Conservation (phyloP, 2,113 vertebrate genomes). For the Electrona antarctica region DNA sequence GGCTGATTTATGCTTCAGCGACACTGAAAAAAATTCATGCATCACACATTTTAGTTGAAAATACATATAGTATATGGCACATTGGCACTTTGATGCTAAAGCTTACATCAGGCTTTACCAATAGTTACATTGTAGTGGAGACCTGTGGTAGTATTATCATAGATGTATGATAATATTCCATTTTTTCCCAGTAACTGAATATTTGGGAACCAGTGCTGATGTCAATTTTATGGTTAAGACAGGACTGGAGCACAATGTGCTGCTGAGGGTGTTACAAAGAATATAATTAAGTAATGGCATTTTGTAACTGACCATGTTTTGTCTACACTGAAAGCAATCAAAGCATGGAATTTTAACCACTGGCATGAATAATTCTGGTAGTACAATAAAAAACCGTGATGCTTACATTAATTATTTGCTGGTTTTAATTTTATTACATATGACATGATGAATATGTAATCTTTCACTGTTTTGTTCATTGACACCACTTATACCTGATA, state of each 20-base stretch:
- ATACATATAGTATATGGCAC: too few relatives aligned
- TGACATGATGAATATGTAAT: too few relatives aligned
- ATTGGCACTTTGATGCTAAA: too few relatives aligned
- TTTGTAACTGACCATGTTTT: constrained; percentile 52
- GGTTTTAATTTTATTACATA: neutral
- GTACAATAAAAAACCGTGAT: constrained; percentile 67
- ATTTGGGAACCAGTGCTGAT: constrained; percentile 43
- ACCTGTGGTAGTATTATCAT: neutral
- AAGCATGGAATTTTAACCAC: constrained; percentile 70
- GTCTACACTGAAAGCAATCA: constrained; percentile 64
- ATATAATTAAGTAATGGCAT: constrained; percentile 27
- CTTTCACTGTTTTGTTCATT: too few relatives aligned
- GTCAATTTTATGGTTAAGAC: constrained; percentile 1
- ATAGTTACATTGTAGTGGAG: constrained; percentile 27
- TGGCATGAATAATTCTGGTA: constrained; percentile 70
- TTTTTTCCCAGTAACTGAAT: neutral
- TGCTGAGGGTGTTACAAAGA: constrained; percentile 18
- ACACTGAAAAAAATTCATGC: too few relatives aligned
- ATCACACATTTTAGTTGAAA: too few relatives aligned
- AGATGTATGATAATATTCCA: neutral
- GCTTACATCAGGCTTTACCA: too few relatives aligned
- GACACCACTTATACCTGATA: too few relatives aligned
- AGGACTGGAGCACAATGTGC: constrained; percentile 22
- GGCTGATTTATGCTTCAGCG: too few relatives aligned
- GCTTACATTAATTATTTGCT: constrained; percentile 56